Evolutionary conservation across 2,797 vertebrate genomes (phyloP).

Genomic region (Anableps anableps): DNA sequence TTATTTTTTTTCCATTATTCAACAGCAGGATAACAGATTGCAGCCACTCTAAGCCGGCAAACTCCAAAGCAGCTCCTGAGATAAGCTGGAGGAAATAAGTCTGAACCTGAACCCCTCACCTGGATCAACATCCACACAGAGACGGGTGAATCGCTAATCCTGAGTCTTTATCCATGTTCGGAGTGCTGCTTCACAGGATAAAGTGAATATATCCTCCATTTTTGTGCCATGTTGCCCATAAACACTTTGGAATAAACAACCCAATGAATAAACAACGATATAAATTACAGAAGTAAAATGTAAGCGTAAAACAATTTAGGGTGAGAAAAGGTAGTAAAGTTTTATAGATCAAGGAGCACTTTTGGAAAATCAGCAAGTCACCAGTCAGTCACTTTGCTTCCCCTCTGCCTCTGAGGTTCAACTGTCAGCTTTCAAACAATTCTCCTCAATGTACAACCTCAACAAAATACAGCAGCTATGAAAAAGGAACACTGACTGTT

Average conservation of each 20-base stretch:
- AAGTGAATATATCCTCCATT: not conserved
- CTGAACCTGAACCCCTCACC: not conserved
- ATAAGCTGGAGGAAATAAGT: not conserved
- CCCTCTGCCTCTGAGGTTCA: not conserved
- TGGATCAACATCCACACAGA: not conserved
- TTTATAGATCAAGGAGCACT: slow-evolving; percentile 26
- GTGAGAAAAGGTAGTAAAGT: slow-evolving; percentile 14
- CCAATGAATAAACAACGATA: not conserved
- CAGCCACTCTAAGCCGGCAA: not conserved
- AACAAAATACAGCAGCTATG: not conserved
- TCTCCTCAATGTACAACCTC: not conserved
- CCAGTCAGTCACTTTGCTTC: slow-evolving; percentile 11
- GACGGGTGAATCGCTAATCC: not conserved
- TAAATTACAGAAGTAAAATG: slow-evolving; percentile 13
- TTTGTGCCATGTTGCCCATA: not conserved
- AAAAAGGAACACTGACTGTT: slow-evolving; percentile 16
- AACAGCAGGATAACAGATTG: not conserved
- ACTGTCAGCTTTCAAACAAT: slow-evolving; percentile 21
- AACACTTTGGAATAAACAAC: not conserved
- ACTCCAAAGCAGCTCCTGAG: not conserved
- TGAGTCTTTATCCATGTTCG: not conserved
- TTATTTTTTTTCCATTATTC: not conserved
- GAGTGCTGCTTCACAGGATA: not conserved
- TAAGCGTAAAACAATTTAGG: not conserved
- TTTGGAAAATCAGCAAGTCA: slow-evolving; percentile 24